Evolutionary conservation across 2,797 vertebrate species (phyloP), one percentile per base, ranked within the genome.

Genomic region (Characodon lateralis): DNA sequence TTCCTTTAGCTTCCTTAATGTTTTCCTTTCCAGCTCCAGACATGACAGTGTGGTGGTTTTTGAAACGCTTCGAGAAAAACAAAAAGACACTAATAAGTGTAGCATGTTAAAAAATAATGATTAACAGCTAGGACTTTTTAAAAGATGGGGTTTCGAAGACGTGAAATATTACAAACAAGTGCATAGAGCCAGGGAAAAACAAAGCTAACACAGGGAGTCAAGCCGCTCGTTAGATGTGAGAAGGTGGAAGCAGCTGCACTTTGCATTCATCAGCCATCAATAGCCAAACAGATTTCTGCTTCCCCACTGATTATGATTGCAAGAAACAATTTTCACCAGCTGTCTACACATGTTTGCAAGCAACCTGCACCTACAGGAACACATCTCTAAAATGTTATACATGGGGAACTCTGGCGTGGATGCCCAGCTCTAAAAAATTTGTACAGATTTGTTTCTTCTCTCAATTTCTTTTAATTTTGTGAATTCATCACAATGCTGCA

Each of bases 251-350:
- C 82, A 83, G 77, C 78, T 87, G 76, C 63, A 78, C 66, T 82
- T 83, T 74, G 78, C 78, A 68, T 76, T 82, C 78, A 78, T 86
- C 78, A 87, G 77, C 76, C 78, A 69, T 82, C 68, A 80, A 82
- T 51, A 82, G 73, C 53, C 78, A 72, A 77, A 77, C 39, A 74
- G 51, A 83, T 86, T 81, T 71, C 59, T 79, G 83, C 74, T 78
- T 59, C 74, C 72, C 59, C 46, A 6, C 73, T 86, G 79, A 80
- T 78, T 85, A 78, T 84, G 86, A 90, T 79, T 86, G 83, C 78
- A 78, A 77, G 65, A 63, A 74, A 61, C 26, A 48, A 73, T 81
- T 90, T 74, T 41, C 68, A 51, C 69, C 72, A 78, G 71, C 72
- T 86, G 76, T 85, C 82, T 55, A 59, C 69, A 83, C 66, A 71